These are phyloP conservation scores for Piaya cayana DNA, from an alignment of 2,113 vertebrate genomes.

Conservation along the genomic window DNA sequence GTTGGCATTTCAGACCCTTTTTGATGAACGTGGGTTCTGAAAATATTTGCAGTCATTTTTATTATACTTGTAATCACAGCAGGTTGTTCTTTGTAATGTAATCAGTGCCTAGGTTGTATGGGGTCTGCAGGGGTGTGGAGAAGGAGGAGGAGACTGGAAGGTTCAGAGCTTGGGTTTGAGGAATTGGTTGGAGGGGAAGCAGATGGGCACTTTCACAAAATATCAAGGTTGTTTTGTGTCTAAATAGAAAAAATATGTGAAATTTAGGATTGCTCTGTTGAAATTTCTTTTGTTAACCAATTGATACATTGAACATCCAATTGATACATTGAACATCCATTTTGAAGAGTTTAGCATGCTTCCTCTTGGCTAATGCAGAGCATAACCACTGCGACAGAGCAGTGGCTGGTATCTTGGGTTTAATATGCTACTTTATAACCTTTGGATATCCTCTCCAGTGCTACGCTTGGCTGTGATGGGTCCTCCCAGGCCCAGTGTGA, in stretches of 20 bases:
- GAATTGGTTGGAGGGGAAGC: not conserved
- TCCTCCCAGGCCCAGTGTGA: rapidly evolving
- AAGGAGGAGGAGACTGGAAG: not conserved
- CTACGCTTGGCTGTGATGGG: not conserved
- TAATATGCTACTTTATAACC: not conserved
- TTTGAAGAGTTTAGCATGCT: not conserved
- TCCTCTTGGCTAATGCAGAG: not conserved
- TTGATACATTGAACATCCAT: not conserved
- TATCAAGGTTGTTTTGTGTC: not conserved
- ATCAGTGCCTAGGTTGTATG: not conserved
- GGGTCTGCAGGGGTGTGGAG: not conserved
- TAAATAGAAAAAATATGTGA: not conserved
- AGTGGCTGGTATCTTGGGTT: not conserved
- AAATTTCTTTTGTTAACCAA: not conserved
- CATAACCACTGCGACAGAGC: not conserved
- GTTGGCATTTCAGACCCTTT: not conserved
- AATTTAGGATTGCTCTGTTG: not conserved
- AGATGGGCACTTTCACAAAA: not conserved
- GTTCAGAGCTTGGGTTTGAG: not conserved
- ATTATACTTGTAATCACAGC: not conserved
- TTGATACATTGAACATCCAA: not conserved
- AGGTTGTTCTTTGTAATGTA: not conserved
- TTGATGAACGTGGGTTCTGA: not conserved
- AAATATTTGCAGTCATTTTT: not conserved
- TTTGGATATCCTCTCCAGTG: not conserved